Conservation (phyloP, 64 coral and sea anemone species). For the Astreopora myriophthalma region DNA sequence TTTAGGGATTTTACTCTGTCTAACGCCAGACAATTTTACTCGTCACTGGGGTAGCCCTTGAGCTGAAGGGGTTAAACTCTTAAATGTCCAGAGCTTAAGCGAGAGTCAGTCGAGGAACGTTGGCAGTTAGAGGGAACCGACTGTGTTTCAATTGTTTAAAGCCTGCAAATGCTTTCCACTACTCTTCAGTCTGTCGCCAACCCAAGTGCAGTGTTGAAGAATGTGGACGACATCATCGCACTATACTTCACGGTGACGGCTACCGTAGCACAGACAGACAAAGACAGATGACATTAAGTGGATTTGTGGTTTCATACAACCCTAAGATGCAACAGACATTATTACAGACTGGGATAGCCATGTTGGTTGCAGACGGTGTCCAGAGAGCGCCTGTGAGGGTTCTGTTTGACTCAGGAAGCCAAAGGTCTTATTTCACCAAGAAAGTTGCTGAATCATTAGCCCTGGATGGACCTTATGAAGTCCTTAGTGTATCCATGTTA, state of each 20-base stretch:
- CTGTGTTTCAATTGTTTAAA: slow-evolving; percentile 52
- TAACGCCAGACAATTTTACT: too few species aligned
- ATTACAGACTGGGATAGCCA: slow-evolving; percentile 35
- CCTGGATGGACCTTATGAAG: neutral
- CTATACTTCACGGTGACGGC: slow-evolving; percentile 12
- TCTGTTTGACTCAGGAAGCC: slow-evolving; percentile 48
- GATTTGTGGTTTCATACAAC: neutral
- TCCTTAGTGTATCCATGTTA: neutral
- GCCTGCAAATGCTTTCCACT: slow-evolving; percentile 33
- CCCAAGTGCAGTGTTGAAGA: slow-evolving; percentile 8
- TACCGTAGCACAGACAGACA: neutral
- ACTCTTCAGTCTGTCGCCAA: slow-evolving; percentile 35
- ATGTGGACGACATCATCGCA: slow-evolving; percentile 37
- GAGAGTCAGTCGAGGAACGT: slow-evolving; percentile 1
- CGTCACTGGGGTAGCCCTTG: too few species aligned
- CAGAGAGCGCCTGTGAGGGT: slow-evolving; percentile 36
- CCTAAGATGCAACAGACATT: neutral
- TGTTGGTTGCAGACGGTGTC: neutral
- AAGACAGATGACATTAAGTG: neutral
- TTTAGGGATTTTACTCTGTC: too few species aligned
- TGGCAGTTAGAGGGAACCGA: neutral
- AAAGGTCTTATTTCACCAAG: slow-evolving; percentile 55
- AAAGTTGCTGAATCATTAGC: slow-evolving; percentile 36
- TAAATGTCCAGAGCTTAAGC: neutral
- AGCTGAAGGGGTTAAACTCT: too few species aligned